Evolutionary conservation across 2,113 vertebrate genomes (phyloP).

Genomic region (Anoura caudifer): DNA sequence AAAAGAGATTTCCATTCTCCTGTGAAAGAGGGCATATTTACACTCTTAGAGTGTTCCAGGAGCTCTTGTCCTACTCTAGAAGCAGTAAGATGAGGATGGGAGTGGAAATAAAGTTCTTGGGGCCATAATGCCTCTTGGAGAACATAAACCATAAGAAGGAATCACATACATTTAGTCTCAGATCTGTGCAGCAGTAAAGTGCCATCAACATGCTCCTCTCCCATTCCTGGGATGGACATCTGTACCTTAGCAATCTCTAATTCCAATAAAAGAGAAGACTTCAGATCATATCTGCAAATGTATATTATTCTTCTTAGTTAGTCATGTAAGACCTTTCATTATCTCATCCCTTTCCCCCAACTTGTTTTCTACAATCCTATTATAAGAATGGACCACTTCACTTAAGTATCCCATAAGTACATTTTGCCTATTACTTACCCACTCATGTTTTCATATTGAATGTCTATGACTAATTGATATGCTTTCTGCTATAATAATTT

Average conservation of each 20-base stretch:
- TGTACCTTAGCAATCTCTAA: too few species aligned
- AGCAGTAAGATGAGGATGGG: fast-evolving
- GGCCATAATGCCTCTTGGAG: background rate
- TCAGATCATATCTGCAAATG: background rate
- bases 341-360: background rate
- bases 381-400: background rate
- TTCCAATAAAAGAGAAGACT: background rate
- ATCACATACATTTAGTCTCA: background rate
- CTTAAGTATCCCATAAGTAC: too few species aligned
- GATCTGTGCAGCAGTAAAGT: too few species aligned
- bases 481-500: background rate
- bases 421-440: background rate
- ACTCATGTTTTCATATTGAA: background rate
- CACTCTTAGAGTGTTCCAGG: background rate
- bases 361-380: background rate
- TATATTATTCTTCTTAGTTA: background rate
- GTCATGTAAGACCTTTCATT: background rate
- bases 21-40: background rate
- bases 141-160: background rate
- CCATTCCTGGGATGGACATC: fast-evolving
- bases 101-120: too few species aligned
- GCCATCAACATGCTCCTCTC: too few species aligned
- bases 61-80: background rate
- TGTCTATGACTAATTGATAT: background rate
- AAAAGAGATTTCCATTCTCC: too few species aligned